Evolutionary conservation across 1,140 invertebrate species (phyloP), one percentile per base, ranked within the genome.

Genomic region (Aphis craccivora): DNA sequence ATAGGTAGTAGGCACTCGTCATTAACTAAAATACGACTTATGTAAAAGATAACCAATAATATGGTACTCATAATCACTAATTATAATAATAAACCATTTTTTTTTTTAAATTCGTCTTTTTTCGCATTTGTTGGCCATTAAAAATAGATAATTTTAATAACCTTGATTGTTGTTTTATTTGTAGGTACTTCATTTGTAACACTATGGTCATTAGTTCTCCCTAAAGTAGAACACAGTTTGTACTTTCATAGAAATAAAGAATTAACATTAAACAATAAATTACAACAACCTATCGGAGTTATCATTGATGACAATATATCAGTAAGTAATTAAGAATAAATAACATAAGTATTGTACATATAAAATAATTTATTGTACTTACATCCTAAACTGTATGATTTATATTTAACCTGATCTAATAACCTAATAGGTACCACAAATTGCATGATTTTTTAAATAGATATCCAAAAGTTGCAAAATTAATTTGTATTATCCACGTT

Each of bases 221-320:
- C 93, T 48, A 92, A 84, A 53, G 93, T 94, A 30, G 45, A 92
- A 81, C 53, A 92, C 37, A 94, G 93, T 81, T 67, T 94, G 51
- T 94, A 94, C 43, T 94, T 94, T 40, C 93, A 94, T 76, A 91
- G 37, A 67, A 81, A 88, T 93, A 84, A 83, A 2, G 45, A 93
- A 60, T 35, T 51, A 91, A 7, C 30, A 35, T 35, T 37, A n/a
- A 91, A 37, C 30, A 37, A 2, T 91, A 37, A 81, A 83, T 35
- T 3, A 18, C 5, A 45, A 81, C 90, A 51, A 83, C n/a, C 67
- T 30, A 45, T 83, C 35, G 67, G 5, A 8, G 51, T 37, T 83
- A 1, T 7, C 3, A 51, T 55, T n/a, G 8, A 14, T 51, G 90
- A 81, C 3, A 91, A 91, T 91, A 20, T 5, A 51, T 23, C 40